These are phyloP conservation scores for Colostygia pectinataria DNA, from an alignment of 2,888 invertebrate species.

Conservation along the genomic window DNA sequence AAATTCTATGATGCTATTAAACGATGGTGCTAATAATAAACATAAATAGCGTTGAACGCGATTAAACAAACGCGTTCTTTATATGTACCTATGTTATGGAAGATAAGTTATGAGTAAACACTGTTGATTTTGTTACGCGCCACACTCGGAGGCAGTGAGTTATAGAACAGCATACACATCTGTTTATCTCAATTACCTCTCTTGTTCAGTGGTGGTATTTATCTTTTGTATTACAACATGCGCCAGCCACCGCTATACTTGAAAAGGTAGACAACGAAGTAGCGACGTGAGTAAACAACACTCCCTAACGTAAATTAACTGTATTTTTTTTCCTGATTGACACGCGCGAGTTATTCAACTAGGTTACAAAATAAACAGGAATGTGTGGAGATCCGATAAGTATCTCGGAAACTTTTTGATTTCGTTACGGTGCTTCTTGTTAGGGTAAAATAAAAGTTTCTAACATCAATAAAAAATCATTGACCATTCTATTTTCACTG, in stretches of 20 bases:
- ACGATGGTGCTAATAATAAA: slow-evolving; percentile 33
- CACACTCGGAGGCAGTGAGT: slow-evolving; percentile 61
- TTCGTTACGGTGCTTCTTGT: slow-evolving; percentile 48
- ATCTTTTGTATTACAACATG: slow-evolving; percentile 71
- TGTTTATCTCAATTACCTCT: slow-evolving; percentile 76
- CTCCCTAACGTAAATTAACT: slow-evolving; percentile 63
- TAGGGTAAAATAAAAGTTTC: slow-evolving; percentile 46
- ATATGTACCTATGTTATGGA: slow-evolving; percentile 3
- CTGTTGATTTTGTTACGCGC: slow-evolving; percentile 66
- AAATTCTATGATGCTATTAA: slow-evolving; percentile 54
- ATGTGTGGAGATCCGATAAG: slow-evolving; percentile 44
- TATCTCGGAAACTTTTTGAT: slow-evolving; percentile 43
- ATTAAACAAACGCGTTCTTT: slow-evolving; percentile 13
- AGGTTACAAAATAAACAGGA: slow-evolving; percentile 47
- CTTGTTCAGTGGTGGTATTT: slow-evolving; percentile 72
- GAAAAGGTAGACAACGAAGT: slow-evolving; percentile 68
- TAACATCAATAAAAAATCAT: slow-evolving; percentile 46
- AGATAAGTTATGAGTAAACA: slow-evolving; percentile 57
- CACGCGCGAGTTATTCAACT: slow-evolving; percentile 59
- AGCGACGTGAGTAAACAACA: slow-evolving; percentile 67
- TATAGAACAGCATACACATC: slow-evolving; percentile 68
- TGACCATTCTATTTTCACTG: slow-evolving; percentile 49
- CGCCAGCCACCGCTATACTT: slow-evolving; percentile 50
- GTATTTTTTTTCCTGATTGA: slow-evolving; percentile 66
- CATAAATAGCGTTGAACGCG: not conserved